These are phyloP conservation scores for Nephotettix cincticeps DNA, from an alignment of 1,140 invertebrate genomes.

Conservation along the genomic window DNA sequence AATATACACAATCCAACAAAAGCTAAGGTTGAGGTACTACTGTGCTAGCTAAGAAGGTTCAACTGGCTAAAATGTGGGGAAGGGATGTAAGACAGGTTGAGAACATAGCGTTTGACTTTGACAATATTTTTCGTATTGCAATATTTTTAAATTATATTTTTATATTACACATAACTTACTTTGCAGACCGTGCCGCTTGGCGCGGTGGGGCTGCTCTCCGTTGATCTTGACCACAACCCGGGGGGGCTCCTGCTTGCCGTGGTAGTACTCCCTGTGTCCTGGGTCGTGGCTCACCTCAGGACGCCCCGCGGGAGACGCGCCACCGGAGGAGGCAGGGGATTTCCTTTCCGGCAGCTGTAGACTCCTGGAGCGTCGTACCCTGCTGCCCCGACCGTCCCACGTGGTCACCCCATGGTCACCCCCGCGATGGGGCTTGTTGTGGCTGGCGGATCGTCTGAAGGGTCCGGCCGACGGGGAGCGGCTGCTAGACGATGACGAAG, in stretches of 20 bases:
- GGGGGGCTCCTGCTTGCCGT: conserved; percentile 46
- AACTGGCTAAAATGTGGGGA: no score
- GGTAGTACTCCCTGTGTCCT: conserved; percentile 42
- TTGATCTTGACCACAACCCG: conserved; percentile 48
- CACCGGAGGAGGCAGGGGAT: conserved; percentile 43
- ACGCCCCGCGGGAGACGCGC: conserved; percentile 28
- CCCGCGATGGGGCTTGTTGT: conserved; percentile 23
- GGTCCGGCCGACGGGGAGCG: conserved; percentile 27
- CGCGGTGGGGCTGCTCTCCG: conserved; percentile 36
- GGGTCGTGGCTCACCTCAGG: conserved; percentile 31
- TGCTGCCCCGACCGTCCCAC: neutral
- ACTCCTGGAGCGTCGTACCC: conserved; percentile 40
- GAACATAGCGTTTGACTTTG: no score
- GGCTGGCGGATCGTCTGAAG: conserved; percentile 32
- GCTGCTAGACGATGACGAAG: conserved; percentile 34
- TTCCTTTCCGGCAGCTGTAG: conserved; percentile 57
- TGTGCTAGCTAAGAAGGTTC: no score
- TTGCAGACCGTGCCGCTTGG: conserved; percentile 44
- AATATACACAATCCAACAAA: no score
- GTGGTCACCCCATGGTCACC: conserved; percentile 11
- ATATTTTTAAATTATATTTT: no score
- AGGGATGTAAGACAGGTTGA: no score
- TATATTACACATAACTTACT: no score
- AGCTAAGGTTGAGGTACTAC: no score
- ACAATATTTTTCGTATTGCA: no score